Percentiles rank a stretch among this genome's conserved stretches.
Evolutionary conservation across 2,888 invertebrate species (phyloP).

Genomic region (Scotopteryx bipunctaria): DNA sequence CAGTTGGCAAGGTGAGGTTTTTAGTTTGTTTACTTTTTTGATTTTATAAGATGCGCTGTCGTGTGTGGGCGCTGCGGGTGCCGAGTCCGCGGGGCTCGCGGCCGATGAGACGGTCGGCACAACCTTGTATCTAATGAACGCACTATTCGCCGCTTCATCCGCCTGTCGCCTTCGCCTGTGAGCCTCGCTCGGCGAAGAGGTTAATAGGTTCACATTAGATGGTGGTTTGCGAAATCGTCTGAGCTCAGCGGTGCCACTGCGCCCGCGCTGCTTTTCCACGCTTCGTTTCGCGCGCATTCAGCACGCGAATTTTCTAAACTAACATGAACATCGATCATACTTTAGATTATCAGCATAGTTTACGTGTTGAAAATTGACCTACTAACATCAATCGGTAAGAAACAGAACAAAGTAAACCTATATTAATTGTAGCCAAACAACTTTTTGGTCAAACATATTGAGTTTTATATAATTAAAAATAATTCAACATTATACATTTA

Average conservation of each 20-base stretch:
- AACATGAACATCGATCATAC: conserved; percentile 28
- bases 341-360: conserved; percentile 26
- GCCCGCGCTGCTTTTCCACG: conserved; percentile 71
- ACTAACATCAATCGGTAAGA: conserved; percentile 27
- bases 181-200: conserved; percentile 77
- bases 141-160: conserved; percentile 74
- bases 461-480: no score
- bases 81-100: conserved; percentile 38
- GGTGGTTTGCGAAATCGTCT: conserved; percentile 79
- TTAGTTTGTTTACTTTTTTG: conserved; percentile 72
- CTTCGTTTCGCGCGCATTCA: conserved; percentile 73
- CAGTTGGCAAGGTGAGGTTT: conserved; percentile 80
- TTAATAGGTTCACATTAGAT: conserved; percentile 84
- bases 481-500: no score
- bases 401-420: conserved; percentile 1
- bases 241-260: conserved; percentile 65
- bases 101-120: conserved; percentile 63
- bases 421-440: background rate
- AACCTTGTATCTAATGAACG: conserved; percentile 82
- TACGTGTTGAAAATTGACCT: conserved; percentile 30
- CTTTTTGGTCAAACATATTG: conserved; percentile 1
- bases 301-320: conserved; percentile 39
- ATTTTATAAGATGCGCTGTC: conserved; percentile 53
- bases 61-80: conserved; percentile 44
- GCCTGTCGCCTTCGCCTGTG: conserved; percentile 80